A percentile compares a stretch with the other conserved stretches of the same genome.
These are phyloP conservation scores for Rhinoraja longicauda DNA, from an alignment of 2,797 vertebrate genomes.

Conservation along the genomic window DNA sequence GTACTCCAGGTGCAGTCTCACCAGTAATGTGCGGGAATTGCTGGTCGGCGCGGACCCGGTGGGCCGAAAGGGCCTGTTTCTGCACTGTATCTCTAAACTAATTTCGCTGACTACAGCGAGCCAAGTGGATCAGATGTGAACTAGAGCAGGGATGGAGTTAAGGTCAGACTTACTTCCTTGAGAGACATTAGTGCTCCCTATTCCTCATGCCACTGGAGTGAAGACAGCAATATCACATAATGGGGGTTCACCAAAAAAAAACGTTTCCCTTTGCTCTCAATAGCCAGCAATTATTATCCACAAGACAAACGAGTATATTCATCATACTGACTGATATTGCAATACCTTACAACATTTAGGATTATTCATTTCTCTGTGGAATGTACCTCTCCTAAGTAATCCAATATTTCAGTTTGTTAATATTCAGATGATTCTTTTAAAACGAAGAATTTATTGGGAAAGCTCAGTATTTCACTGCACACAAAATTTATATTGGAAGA, in stretches of 20 bases:
- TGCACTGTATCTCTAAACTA: too few relatives aligned
- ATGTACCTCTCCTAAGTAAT: neutral
- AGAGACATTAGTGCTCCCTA: neutral
- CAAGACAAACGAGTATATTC: neutral
- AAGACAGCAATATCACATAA: neutral
- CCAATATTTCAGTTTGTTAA: neutral
- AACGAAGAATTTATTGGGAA: neutral
- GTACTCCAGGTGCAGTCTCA: too few relatives aligned
- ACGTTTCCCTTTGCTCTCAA: neutral
- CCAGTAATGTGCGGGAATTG: too few relatives aligned
- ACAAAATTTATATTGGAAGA: neutral
- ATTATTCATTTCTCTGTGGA: neutral
- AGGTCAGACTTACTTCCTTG: too few relatives aligned
- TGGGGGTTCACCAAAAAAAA: too few relatives aligned
- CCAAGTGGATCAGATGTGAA: too few relatives aligned
- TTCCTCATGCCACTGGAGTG: neutral
- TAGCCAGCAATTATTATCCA: neutral
- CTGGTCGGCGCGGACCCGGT: too few relatives aligned
- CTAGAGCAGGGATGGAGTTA: too few relatives aligned
- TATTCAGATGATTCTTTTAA: neutral
- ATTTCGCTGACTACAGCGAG: too few relatives aligned
- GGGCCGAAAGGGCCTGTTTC: too few relatives aligned
- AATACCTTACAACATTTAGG: neutral
- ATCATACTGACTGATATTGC: neutral
- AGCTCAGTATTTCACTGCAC: neutral